phyloP scores from a whole-genome alignment of 2,888 invertebrate species.

The Lasius platythorax region DNA sequence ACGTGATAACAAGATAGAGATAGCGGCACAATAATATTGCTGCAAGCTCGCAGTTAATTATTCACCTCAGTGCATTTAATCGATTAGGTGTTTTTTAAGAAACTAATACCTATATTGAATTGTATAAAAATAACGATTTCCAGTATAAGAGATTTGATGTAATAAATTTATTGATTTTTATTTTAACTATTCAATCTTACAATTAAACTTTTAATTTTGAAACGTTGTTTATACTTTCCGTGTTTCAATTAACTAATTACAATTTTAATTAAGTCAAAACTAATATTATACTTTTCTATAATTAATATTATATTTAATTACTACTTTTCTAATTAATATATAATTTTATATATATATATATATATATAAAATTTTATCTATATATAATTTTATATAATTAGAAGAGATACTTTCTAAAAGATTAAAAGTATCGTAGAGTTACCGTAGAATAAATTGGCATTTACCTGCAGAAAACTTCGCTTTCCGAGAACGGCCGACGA shows the following conservation, averaged over 20 bases:
- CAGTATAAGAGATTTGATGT: neutral
- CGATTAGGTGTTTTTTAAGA: neutral
- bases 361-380: no score
- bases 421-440: neutral
- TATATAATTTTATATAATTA: neutral
- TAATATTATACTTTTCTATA: neutral
- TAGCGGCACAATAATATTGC: neutral
- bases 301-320: neutral
- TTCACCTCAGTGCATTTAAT: neutral
- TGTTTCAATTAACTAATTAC: neutral
- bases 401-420: neutral
- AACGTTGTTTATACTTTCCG: neutral
- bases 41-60: neutral
- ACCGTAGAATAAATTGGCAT: neutral
- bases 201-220: neutral
- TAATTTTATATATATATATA: no score
- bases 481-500: conserved; percentile 56
- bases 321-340: neutral
- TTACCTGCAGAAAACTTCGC: conserved; percentile 64
- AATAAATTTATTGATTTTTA: neutral
- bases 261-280: neutral
- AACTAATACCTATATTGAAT: neutral
- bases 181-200: neutral
- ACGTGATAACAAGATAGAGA: neutral
- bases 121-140: neutral